Evolutionary conservation across 2,888 invertebrate genomes (phyloP), one percentile per base, ranked within the genome.

Genomic region (Cheilosia pagana): DNA sequence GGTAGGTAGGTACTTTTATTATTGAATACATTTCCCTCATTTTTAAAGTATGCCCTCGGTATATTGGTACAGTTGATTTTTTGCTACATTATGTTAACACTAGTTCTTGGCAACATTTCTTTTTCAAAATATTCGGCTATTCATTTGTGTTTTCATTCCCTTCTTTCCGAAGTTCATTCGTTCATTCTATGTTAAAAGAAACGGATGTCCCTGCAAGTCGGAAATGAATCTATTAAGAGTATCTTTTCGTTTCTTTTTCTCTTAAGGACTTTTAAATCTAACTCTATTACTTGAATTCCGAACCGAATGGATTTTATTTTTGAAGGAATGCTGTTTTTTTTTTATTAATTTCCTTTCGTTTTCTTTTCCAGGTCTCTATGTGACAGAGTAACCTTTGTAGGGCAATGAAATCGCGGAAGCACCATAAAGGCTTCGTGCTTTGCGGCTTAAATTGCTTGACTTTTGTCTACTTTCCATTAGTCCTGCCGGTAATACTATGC

Each of bases 361-460:
- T 50, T 39, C 19, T 10, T 68, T 57, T 77, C 65, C 78, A 89
- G 89, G 87, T 88, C 87, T 91, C 89, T 89, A 91, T 90, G 91
- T 91, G 89, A 91, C 89, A 86, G 88, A 88, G 88, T 87, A 88
- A 88, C 88, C 87, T 87, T 87, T 86, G 87, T 89, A 89, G 88
- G 91, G 92, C 90, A 91, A 92, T 92, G 92, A 92, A 91, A 91
- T 91, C 91, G 88, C 89, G 91, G 88, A 92, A 90, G 90, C 90
- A 90, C 89, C 90, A 91, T 88, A 91, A 91, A 89, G 89, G 90
- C 89, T 90, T 90, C 88, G 90, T 89, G 89, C 90, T 92, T 89
- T 92, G 92, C 90, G 91, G 92, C 90, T 90, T 92, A 87, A 91
- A 91, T 89, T 91, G 90, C 87, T 90, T 92, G 89, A 91, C 91